Conservation (phyloP, 2,888 invertebrate genomes). For the Drosophila phalerata region DNA sequence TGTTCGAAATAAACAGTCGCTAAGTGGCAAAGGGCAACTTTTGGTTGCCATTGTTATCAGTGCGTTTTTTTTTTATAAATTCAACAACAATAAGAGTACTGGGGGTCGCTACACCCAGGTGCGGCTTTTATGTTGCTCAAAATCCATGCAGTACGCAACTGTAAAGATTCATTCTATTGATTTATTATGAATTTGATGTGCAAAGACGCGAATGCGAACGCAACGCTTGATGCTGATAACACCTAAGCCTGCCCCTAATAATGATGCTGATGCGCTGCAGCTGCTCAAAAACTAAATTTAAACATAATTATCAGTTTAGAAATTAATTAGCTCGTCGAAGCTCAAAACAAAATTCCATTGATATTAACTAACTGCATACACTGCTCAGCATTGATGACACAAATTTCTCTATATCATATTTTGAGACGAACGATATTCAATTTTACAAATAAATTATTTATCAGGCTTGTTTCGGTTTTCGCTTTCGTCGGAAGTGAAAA, state of each 20-base stretch:
- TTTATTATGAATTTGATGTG: conserved; percentile 42
- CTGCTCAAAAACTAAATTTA: conserved; percentile 48
- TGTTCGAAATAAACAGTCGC: not conserved
- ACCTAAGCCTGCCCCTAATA: conserved; percentile 35
- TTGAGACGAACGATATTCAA: not conserved
- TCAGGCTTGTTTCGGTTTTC: no score
- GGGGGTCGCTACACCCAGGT: conserved; percentile 25
- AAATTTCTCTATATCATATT: not conserved
- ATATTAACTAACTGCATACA: conserved; percentile 38
- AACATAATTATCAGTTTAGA: conserved; percentile 54
- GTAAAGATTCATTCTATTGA: conserved; percentile 28
- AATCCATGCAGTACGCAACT: conserved; percentile 13
- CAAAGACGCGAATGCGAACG: not conserved
- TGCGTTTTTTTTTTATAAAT: not conserved
- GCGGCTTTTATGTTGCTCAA: conserved; percentile 18
- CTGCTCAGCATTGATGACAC: not conserved
- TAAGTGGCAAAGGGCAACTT: not conserved
- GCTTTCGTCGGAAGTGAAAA: no score
- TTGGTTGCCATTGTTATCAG: conserved; percentile 38
- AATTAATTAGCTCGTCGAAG: conserved; percentile 40
- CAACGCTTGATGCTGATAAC: conserved; percentile 40
- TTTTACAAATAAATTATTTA: no score
- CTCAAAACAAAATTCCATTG: conserved; percentile 32
- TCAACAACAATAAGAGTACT: conserved; percentile 2
- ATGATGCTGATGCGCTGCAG: conserved; percentile 26